These are phyloP conservation scores for Tetrapedia diversipes DNA, from an alignment of 2,888 invertebrate species.

Conservation along the genomic window DNA sequence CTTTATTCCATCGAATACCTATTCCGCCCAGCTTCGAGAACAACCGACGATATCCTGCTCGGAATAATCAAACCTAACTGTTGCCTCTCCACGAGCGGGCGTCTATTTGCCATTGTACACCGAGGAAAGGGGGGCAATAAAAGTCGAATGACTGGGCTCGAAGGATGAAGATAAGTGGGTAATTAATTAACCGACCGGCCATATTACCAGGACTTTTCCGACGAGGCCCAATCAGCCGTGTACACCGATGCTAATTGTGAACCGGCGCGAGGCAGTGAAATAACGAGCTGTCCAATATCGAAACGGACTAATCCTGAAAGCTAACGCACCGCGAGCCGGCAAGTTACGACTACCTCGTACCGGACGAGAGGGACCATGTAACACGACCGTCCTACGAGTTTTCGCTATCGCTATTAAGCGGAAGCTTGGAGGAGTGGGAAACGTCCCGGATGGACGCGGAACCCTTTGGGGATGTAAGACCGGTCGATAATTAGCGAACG, in stretches of 20 bases:
- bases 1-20: too few relatives aligned
- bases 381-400: conserved; percentile 41
- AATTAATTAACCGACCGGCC: conserved; percentile 61
- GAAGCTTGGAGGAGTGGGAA: conserved; percentile 42
- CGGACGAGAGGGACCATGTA: conserved; percentile 24
- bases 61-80: background rate
- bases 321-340: conserved; percentile 29
- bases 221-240: conserved; percentile 31
- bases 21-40: too few relatives aligned
- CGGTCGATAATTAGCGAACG: conserved; percentile 75
- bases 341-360: conserved; percentile 43
- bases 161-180: conserved; percentile 56
- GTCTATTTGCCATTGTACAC: conserved; percentile 41
- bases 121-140: conserved; percentile 17
- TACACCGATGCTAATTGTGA: conserved; percentile 54
- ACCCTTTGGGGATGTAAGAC: conserved; percentile 59
- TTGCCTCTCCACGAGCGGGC: background rate
- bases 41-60: background rate
- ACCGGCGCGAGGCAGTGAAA: conserved; percentile 42
- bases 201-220: conserved; percentile 58
- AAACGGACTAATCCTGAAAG: conserved; percentile 58
- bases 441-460: conserved; percentile 3
- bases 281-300: conserved; percentile 65
- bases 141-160: conserved; percentile 31
- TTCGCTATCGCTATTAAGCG: conserved; percentile 57